A percentile compares a stretch with the other conserved stretches of the same genome.
Evolutionary conservation across 2,113 vertebrate genomes (phyloP).

Genomic region (Vireo altiloquus): DNA sequence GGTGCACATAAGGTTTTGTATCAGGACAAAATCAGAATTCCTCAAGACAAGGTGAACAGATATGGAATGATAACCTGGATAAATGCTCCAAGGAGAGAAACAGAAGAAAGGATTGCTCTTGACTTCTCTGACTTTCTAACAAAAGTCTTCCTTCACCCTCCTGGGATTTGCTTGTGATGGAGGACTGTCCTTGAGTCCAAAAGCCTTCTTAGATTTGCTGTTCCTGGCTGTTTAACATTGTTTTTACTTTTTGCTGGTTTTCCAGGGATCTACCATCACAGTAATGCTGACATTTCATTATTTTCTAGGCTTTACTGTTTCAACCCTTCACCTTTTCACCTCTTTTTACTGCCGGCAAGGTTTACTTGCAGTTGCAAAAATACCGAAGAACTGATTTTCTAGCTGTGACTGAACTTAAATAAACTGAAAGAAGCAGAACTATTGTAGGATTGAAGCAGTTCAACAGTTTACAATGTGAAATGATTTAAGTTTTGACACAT

Average conservation of each 20-base stretch:
- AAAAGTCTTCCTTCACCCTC: background rate
- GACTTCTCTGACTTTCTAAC: background rate
- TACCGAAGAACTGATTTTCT: background rate
- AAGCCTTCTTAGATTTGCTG: background rate
- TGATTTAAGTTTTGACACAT: conserved; percentile 51
- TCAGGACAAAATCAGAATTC: background rate
- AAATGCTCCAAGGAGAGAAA: background rate
- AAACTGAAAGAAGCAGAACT: conserved; percentile 36
- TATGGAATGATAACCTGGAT: background rate
- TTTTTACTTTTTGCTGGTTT: conserved; percentile 14
- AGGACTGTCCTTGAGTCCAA: background rate
- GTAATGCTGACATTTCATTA: conserved; percentile 33
- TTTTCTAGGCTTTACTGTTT: conserved; percentile 29
- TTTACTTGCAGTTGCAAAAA: conserved; percentile 45
- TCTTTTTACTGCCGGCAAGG: conserved; percentile 20
- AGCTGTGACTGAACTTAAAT: conserved; percentile 45
- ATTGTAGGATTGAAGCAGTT: conserved; percentile 43
- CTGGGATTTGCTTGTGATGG: background rate
- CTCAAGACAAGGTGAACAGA: background rate
- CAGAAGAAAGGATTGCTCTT: background rate
- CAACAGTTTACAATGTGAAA: conserved; percentile 52
- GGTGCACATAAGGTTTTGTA: background rate
- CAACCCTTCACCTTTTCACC: conserved; percentile 40
- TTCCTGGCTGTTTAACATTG: background rate
- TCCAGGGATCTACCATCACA: background rate